A percentile compares a stretch with the other conserved stretches of the same genome.
Evolutionary conservation across 2,888 invertebrate species (phyloP).

Genomic region (Latrodectus elegans): DNA sequence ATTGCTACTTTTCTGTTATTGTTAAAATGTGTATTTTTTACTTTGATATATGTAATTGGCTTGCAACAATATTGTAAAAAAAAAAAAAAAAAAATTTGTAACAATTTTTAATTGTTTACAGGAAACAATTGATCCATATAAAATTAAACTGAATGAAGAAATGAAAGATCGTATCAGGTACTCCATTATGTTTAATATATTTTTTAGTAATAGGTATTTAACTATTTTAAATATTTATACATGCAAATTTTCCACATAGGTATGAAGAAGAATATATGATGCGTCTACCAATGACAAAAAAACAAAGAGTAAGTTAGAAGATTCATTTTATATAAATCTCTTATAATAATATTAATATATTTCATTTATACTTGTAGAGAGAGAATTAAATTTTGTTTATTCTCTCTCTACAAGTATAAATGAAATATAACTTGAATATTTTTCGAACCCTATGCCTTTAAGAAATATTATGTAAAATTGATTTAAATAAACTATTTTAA

Average conservation of each 20-base stretch:
- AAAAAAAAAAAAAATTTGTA: background rate
- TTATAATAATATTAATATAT: too few species aligned
- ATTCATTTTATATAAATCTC: background rate
- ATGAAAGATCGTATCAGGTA: slow-evolving; percentile 58
- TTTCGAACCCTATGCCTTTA: too few species aligned
- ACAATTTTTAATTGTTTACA: slow-evolving; percentile 14
- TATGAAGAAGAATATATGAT: slow-evolving; percentile 70
- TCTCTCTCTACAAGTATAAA: too few species aligned
- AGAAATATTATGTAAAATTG: too few species aligned
- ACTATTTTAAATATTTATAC: background rate
- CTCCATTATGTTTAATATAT: background rate
- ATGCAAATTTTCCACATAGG: slow-evolving; percentile 10
- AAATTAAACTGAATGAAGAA: slow-evolving; percentile 52
- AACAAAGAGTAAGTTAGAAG: slow-evolving; percentile 56
- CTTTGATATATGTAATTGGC: too few species aligned
- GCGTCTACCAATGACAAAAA: slow-evolving; percentile 69
- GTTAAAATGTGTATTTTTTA: too few species aligned
- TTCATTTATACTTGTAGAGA: background rate
- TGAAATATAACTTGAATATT: too few species aligned
- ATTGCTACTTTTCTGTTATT: too few species aligned
- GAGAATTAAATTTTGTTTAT: background rate
- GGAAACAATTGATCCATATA: slow-evolving; percentile 57
- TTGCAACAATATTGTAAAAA: too few species aligned
- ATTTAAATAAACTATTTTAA: too few species aligned
- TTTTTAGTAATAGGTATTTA: background rate